phyloP scores from a whole-genome alignment of 2,888 invertebrate species.

The Zelleria hepariella region DNA sequence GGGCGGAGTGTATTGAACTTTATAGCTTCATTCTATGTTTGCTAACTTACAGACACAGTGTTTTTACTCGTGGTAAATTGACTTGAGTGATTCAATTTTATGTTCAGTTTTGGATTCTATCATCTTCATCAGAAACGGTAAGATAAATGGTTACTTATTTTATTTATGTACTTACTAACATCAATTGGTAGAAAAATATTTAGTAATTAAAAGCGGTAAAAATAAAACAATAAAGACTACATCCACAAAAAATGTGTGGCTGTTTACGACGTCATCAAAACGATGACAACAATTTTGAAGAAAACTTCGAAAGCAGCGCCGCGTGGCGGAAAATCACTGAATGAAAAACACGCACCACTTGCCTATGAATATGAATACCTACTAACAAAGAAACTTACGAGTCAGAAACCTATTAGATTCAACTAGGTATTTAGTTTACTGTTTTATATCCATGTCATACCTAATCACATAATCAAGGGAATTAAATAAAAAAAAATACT shows the following conservation, averaged over 20 bases:
- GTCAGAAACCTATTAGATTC: not conserved
- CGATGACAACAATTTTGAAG: not conserved
- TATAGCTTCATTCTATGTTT: slow-evolving; percentile 31
- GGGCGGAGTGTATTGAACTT: slow-evolving; percentile 35
- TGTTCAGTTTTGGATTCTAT: slow-evolving; percentile 20
- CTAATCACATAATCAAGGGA: no score
- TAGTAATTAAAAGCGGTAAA: no score
- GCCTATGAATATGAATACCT: not conserved
- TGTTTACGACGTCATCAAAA: not conserved
- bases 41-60: slow-evolving; percentile 55
- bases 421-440: not conserved
- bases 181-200: no score
- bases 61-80: slow-evolving; percentile 61
- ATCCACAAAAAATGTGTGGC: no score
- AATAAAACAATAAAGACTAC: no score
- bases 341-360: not conserved
- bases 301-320: not conserved
- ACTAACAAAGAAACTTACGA: not conserved
- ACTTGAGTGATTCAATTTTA: slow-evolving; percentile 60
- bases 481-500: no score
- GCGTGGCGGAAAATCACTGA: slow-evolving; percentile 2
- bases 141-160: not conserved
- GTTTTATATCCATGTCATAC: no score
- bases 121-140: not conserved
- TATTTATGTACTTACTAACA: no score